A percentile compares a stretch with the other conserved stretches of the same genome.
phyloP scores from a whole-genome alignment of 2,888 invertebrate genomes.

The Pammene fasciana region DNA sequence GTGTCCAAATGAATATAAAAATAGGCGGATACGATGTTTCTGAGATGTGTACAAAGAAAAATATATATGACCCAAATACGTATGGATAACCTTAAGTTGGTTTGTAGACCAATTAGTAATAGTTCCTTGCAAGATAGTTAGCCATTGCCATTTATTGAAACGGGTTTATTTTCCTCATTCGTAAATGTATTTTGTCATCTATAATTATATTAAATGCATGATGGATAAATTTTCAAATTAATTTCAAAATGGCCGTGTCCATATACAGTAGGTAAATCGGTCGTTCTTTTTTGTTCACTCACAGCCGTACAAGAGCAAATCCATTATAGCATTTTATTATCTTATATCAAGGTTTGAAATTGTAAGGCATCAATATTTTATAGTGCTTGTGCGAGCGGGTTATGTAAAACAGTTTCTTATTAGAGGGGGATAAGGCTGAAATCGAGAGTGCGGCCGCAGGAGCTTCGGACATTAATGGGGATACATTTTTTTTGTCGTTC shows the following conservation, averaged over 20 bases:
- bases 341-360: constrained; percentile 73
- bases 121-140: background rate
- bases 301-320: constrained; percentile 66
- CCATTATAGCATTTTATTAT: constrained; percentile 78
- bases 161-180: background rate
- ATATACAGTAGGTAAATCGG: constrained; percentile 59
- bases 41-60: no score
- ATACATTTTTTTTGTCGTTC: constrained; percentile 65
- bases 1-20: no score
- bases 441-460: constrained; percentile 54
- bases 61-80: no score
- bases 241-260: constrained; percentile 53
- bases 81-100: no score
- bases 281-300: constrained; percentile 58
- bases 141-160: background rate
- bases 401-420: constrained; percentile 60
- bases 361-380: constrained; percentile 58
- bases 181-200: constrained; percentile 13
- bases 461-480: constrained; percentile 67
- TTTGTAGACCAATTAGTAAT: no score
- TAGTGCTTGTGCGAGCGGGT: constrained; percentile 45
- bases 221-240: constrained; percentile 34
- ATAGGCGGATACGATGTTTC: no score
- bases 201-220: constrained; percentile 38
- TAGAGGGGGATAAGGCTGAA: constrained; percentile 58